A percentile compares a stretch with the other conserved stretches of the same genome.
Conservation (phyloP, 1,140 invertebrate genomes). For the Drosophila orena region DNA sequence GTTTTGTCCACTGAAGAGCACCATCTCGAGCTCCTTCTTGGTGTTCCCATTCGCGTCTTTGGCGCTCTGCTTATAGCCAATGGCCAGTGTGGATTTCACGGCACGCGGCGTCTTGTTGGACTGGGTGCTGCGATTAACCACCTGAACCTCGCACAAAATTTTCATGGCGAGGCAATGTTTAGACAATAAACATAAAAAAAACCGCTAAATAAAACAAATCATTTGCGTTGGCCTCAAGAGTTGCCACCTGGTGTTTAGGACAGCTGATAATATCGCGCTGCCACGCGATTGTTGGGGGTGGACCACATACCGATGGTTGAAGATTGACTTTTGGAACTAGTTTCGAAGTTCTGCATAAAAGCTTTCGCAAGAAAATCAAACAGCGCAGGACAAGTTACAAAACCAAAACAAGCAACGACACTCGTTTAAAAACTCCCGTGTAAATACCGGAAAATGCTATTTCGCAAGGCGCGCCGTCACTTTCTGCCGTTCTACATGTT, state of each 20-base stretch:
- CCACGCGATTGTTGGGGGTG: neutral
- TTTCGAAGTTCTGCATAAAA: constrained; percentile 7
- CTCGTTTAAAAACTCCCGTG: neutral
- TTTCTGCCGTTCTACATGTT: constrained; percentile 76
- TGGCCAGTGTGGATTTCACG: constrained; percentile 87
- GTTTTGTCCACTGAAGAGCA: constrained; percentile 88
- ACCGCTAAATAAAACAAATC: constrained; percentile 37
- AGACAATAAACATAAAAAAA: constrained; percentile 12
- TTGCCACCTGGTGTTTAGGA: constrained; percentile 1
- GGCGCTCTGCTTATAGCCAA: constrained; percentile 86
- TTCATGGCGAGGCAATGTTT: constrained; percentile 86
- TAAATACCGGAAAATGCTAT: constrained; percentile 53
- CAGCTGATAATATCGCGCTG: constrained; percentile 7
- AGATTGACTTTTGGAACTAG: neutral
- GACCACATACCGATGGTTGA: neutral
- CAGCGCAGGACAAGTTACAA: constrained; percentile 23
- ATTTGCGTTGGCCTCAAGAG: constrained; percentile 77
- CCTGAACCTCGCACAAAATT: constrained; percentile 88
- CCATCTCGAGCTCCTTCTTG: constrained; percentile 86
- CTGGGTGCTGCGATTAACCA: constrained; percentile 86
- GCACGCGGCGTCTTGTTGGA: constrained; percentile 85
- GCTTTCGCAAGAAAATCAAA: neutral
- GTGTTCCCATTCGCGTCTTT: constrained; percentile 61
- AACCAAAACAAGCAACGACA: constrained; percentile 36
- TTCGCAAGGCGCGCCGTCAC: constrained; percentile 73